A percentile compares a stretch with the other conserved stretches of the same genome.
These are phyloP conservation scores for Adrianichthys oophorus DNA, from an alignment of 2,797 vertebrate species.

Conservation along the genomic window DNA sequence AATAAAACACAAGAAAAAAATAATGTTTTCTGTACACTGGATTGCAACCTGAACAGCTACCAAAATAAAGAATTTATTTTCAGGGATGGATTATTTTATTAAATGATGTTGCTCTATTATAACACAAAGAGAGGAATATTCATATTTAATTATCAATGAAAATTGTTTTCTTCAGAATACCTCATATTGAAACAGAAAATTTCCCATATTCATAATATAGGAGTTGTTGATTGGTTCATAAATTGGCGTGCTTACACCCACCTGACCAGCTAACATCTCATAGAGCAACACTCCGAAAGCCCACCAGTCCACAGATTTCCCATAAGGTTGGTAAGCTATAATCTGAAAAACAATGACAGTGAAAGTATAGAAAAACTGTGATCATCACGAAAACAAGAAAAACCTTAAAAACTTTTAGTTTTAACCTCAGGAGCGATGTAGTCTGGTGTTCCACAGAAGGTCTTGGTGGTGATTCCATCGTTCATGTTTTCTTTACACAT, in stretches of 20 bases:
- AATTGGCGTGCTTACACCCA: slow-evolving; percentile 51
- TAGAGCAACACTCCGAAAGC: slow-evolving; percentile 97
- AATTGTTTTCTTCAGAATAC: too few relatives aligned
- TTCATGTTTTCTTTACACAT: slow-evolving; percentile 98
- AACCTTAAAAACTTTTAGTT: slow-evolving; percentile 1
- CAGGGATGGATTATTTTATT: too few relatives aligned
- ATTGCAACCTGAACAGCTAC: too few relatives aligned
- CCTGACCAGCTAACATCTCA: slow-evolving; percentile 98
- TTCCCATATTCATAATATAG: too few relatives aligned
- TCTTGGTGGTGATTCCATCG: slow-evolving; percentile 93
- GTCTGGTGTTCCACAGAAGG: slow-evolving; percentile 98
- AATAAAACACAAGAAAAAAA: too few relatives aligned
- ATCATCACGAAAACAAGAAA: neutral
- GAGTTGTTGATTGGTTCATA: neutral
- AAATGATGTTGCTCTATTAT: too few relatives aligned
- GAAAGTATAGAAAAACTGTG: neutral
- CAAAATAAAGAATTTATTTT: too few relatives aligned
- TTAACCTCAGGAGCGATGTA: slow-evolving; percentile 95
- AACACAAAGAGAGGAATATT: too few relatives aligned
- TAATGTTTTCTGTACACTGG: too few relatives aligned
- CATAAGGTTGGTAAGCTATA: slow-evolving; percentile 97
- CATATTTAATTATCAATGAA: too few relatives aligned
- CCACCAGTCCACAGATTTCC: slow-evolving; percentile 98
- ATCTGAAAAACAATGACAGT: slow-evolving; percentile 81
- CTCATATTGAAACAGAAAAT: too few relatives aligned